Evolutionary conservation across 2,113 vertebrate genomes (phyloP), one percentile per base, ranked within the genome.

Genomic region (Rhineura floridana): DNA sequence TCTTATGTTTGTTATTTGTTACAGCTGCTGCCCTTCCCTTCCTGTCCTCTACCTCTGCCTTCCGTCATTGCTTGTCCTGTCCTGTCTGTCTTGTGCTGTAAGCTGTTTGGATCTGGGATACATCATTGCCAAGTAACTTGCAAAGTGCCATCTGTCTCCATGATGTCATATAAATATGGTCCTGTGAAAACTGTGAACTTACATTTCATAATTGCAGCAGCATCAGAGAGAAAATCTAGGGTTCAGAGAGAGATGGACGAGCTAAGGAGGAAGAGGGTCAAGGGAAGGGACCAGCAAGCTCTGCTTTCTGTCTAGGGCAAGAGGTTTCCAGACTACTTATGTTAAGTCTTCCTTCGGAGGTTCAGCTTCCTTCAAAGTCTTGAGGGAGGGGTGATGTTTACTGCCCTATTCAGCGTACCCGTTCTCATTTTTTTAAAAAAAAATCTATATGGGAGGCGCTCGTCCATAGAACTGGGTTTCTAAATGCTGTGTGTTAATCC

Each of bases 111-210:
- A 48, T 62, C 15, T 78, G 69, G 63, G 87, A 52, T 30, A 0
- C 52, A 1, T 76, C 77, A 84, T n/a, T 88, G 84, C 30, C 77
- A 46, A 88, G 23, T 83, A 62, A 83, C 83, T 78, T 92, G 39
- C 73, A 89, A 55, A 42, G 52, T 89, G 83, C n/a, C 33, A 19
- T 1, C 0, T 36, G 36, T 72, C 69, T 83, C 50, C 67, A 55
- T 59, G 28, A 33, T 81, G 92, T 65, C 90, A 30, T 69, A 62
- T 36, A 91, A 87, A 78, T 70, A 84, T 30, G 23, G 30, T 17
- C 48, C 84, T 59, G 81, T n/a, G 36, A 69, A 84, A 78, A 79
- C 23, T 25, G 42, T n/a, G 81, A 82, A 76, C 87, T 52, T 77
- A 28, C 59, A 42, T 83, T 88, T 67, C 59, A 67, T 88, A 83